Conservation (phyloP, 1,140 invertebrate genomes). For the Plectrocnemia conspersa region DNA sequence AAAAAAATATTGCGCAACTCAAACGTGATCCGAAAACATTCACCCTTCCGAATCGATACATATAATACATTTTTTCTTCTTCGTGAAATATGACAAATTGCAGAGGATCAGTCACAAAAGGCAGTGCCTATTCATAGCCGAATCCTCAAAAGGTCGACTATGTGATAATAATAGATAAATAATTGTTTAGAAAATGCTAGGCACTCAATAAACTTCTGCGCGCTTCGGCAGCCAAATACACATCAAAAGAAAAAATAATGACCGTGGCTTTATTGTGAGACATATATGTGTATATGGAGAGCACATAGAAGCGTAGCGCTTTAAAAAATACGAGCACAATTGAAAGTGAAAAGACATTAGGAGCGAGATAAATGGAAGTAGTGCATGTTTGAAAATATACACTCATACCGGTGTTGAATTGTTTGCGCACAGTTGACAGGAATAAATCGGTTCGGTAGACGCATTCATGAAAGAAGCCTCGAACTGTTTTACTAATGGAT, state of each 20-base stretch:
- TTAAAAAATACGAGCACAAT: constrained; percentile 28
- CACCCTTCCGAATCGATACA: not conserved
- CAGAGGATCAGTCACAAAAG: constrained; percentile 29
- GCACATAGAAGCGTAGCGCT: not conserved
- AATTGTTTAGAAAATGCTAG: constrained; percentile 32
- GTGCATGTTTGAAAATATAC: constrained; percentile 19
- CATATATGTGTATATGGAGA: constrained; percentile 14
- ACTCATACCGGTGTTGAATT: constrained; percentile 6
- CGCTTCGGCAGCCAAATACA: constrained; percentile 25
- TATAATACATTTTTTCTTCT: constrained; percentile 18
- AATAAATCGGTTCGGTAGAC: constrained; percentile 34
- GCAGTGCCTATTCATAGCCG: constrained; percentile 11
- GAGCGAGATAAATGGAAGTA: constrained; percentile 33
- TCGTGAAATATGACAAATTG: constrained; percentile 31
- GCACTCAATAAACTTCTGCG: constrained; percentile 28
- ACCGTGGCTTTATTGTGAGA: constrained; percentile 19
- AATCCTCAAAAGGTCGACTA: constrained; percentile 30
- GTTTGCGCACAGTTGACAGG: constrained; percentile 31
- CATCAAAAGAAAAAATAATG: constrained; percentile 29
- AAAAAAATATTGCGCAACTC: too few relatives aligned
- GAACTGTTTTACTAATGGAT: constrained; percentile 14
- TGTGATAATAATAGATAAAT: constrained; percentile 35
- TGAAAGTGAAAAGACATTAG: constrained; percentile 35
- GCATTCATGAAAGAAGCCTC: constrained; percentile 15
- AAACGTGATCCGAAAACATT: not conserved